phyloP scores from a whole-genome alignment of 2,113 vertebrate genomes.

The Spea bombifrons region DNA sequence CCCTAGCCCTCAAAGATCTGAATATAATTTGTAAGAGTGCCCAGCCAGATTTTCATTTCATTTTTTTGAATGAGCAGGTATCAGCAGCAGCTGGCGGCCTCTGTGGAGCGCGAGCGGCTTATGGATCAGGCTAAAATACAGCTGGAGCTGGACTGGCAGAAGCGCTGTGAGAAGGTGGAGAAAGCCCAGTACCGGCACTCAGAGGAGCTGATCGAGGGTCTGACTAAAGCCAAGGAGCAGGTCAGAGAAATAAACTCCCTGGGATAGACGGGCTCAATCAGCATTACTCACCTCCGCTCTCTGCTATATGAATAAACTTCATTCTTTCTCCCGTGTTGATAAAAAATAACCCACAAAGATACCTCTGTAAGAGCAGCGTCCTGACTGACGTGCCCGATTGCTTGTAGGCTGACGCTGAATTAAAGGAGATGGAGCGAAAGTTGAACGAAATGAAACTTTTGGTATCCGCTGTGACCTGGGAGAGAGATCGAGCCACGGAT shows the following conservation, averaged over 20 bases:
- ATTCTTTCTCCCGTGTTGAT: too few species aligned
- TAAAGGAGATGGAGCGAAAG: slow-evolving; percentile 60
- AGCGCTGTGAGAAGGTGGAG: slow-evolving; percentile 64
- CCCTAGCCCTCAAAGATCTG: too few species aligned
- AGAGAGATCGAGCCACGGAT: slow-evolving; percentile 64
- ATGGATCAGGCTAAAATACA: slow-evolving; percentile 70
- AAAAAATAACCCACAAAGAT: too few species aligned
- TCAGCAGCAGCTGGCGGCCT: slow-evolving; percentile 66
- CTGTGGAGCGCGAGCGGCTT: slow-evolving; percentile 61
- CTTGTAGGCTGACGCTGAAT: slow-evolving; percentile 60
- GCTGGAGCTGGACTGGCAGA: slow-evolving; percentile 74
- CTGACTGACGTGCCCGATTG: rapidly evolving
- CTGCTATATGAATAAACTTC: too few species aligned
- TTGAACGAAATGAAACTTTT: slow-evolving; percentile 57
- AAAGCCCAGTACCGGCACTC: slow-evolving; percentile 62
- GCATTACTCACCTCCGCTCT: too few species aligned
- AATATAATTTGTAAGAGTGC: too few species aligned
- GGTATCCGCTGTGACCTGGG: slow-evolving; percentile 56
- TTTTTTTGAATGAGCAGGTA: slow-evolving; percentile 63
- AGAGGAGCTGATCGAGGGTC: slow-evolving; percentile 68
- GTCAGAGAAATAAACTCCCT: slow-evolving; percentile 53
- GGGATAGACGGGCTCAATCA: too few species aligned
- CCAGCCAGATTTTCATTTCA: too few species aligned
- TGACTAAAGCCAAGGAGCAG: slow-evolving; percentile 68
- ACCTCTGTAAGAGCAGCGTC: neutral